These are phyloP conservation scores for Reinhardtius hippoglossoides DNA, from an alignment of 2,113 vertebrate species.

Conservation along the genomic window DNA sequence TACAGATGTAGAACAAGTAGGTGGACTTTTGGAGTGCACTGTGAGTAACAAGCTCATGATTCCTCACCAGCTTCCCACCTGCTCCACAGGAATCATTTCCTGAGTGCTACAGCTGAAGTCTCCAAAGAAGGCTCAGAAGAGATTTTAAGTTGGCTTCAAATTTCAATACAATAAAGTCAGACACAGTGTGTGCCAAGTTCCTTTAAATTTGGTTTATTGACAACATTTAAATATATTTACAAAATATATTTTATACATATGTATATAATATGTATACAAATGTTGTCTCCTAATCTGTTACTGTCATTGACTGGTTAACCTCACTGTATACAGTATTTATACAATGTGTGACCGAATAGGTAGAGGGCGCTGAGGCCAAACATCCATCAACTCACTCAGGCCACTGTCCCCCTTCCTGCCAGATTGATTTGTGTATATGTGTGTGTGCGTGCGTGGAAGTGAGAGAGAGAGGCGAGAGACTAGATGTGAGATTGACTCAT, in stretches of 20 bases:
- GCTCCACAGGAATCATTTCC: too few relatives aligned
- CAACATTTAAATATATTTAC: neutral
- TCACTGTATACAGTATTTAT: neutral
- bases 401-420: conserved; percentile 30
- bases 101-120: too few relatives aligned
- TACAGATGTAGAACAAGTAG: too few relatives aligned
- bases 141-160: too few relatives aligned
- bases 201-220: too few relatives aligned
- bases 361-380: conserved; percentile 27
- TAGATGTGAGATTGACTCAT: conserved; percentile 74
- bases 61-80: too few relatives aligned
- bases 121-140: too few relatives aligned
- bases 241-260: neutral
- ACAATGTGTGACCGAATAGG: conserved; percentile 8
- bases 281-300: neutral
- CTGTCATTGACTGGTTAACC: conserved; percentile 8
- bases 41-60: too few relatives aligned
- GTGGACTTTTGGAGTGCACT: too few relatives aligned
- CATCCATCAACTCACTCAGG: conserved; percentile 49
- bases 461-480: neutral
- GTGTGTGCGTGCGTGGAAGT: conserved; percentile 27
- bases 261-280: too few relatives aligned
- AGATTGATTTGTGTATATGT: conserved; percentile 34
- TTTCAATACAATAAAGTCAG: too few relatives aligned
- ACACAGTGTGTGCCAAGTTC: too few relatives aligned